These are phyloP conservation scores for Luperina testacea DNA, from an alignment of 2,888 invertebrate genomes.

Conservation along the genomic window DNA sequence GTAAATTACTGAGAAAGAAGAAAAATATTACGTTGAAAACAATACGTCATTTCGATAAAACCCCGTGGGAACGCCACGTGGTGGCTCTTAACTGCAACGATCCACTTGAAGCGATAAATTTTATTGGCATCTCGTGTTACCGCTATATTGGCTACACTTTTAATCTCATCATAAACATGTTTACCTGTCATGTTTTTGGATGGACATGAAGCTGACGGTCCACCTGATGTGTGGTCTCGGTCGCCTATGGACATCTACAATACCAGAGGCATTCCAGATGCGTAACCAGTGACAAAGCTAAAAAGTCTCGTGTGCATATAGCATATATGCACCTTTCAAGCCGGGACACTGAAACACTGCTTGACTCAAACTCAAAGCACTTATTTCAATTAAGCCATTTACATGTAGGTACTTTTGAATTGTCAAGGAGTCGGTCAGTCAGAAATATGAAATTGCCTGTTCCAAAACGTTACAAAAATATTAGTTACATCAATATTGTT, in stretches of 20 bases:
- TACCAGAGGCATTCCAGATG: neutral
- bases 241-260: neutral
- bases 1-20: neutral
- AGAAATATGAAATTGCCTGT: too few relatives aligned
- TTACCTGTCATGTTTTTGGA: too few relatives aligned
- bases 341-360: neutral
- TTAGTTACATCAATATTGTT: too few relatives aligned
- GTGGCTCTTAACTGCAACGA: neutral
- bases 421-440: too few relatives aligned
- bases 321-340: too few relatives aligned
- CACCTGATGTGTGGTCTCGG: neutral
- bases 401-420: too few relatives aligned
- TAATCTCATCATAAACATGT: neutral
- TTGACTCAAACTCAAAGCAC: too few relatives aligned
- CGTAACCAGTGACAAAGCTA: neutral
- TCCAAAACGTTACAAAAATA: too few relatives aligned
- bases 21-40: too few relatives aligned
- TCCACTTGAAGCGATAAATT: constrained; percentile 18
- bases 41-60: neutral
- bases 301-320: neutral
- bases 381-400: too few relatives aligned
- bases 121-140: constrained; percentile 5
- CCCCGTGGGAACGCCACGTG: constrained; percentile 4
- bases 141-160: neutral
- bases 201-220: neutral